A percentile compares a stretch with the other conserved stretches of the same genome.
Evolutionary conservation across 2,888 invertebrate genomes (phyloP).

Genomic region (Drosophila mercatorum): DNA sequence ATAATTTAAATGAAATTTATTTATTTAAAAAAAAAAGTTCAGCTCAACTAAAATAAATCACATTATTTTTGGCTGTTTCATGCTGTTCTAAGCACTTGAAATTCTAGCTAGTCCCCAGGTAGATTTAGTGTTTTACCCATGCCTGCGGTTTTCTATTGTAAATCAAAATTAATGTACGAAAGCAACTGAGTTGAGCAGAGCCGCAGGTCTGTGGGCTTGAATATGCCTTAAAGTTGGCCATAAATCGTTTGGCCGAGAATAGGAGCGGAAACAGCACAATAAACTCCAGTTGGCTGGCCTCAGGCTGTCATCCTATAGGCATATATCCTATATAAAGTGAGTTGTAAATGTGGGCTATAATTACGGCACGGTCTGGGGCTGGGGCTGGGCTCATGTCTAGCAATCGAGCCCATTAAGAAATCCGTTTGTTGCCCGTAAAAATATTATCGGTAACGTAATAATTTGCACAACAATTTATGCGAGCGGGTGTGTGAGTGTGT

Average conservation of each 20-base stretch:
- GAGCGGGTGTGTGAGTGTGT: constrained; percentile 1
- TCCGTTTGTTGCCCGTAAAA: constrained; percentile 65
- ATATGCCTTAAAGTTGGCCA: constrained; percentile 36
- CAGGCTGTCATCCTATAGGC: constrained; percentile 13
- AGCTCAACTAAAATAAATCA: not conserved
- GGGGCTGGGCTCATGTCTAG: not conserved
- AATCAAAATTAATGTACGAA: constrained; percentile 47
- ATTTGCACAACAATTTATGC: constrained; percentile 42
- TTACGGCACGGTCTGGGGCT: constrained; percentile 20
- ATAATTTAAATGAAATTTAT: not conserved
- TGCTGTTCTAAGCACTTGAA: constrained; percentile 1
- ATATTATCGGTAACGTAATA: constrained; percentile 71
- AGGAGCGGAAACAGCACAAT: constrained; percentile 32
- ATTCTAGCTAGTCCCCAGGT: constrained; percentile 3
- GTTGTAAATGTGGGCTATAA: constrained; percentile 42
- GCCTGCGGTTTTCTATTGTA: constrained; percentile 27
- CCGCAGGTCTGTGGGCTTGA: constrained; percentile 43
- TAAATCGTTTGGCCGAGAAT: constrained; percentile 49
- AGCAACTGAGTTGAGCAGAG: constrained; percentile 24
- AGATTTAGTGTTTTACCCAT: constrained; percentile 4
- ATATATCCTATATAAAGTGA: constrained; percentile 7
- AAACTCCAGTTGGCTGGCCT: constrained; percentile 28
- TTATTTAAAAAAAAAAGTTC: not conserved
- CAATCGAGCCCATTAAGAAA: constrained; percentile 69
- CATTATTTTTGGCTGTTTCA: not conserved